Evolutionary conservation across 2,797 vertebrate genomes (phyloP).

Genomic region (Poecile montanus): DNA sequence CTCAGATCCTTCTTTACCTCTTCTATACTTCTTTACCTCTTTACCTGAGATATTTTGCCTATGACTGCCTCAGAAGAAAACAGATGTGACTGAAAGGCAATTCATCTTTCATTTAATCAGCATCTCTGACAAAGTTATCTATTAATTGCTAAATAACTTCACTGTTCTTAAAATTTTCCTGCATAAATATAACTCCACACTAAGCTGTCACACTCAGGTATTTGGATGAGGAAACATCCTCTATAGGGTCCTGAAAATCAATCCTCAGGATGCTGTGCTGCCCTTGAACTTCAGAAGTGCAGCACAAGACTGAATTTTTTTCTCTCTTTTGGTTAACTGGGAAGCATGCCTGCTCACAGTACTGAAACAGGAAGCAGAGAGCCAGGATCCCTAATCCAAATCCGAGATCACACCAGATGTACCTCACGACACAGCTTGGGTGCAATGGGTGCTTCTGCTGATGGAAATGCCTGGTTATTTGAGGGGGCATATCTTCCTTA

Average conservation of each 20-base stretch:
- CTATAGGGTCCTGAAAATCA: neutral
- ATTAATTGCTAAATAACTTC: neutral
- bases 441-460: neutral
- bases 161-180: neutral
- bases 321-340: neutral
- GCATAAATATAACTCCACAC: neutral
- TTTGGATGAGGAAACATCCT: rapidly evolving
- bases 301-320: neutral
- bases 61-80: neutral
- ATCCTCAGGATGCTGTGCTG: neutral
- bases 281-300: neutral
- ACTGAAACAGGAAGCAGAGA: neutral
- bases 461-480: neutral
- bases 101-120: neutral
- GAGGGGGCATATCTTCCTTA: neutral
- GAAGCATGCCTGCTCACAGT: neutral
- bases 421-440: too few species aligned
- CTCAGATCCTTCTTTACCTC: neutral
- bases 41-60: neutral
- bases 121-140: neutral
- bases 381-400: neutral
- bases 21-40: neutral
- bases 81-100: neutral
- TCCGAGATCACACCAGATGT: neutral
- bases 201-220: neutral